Evolutionary conservation across 2,888 invertebrate species (phyloP), one percentile per base, ranked within the genome.

Genomic region (Leptopilina syphax): DNA sequence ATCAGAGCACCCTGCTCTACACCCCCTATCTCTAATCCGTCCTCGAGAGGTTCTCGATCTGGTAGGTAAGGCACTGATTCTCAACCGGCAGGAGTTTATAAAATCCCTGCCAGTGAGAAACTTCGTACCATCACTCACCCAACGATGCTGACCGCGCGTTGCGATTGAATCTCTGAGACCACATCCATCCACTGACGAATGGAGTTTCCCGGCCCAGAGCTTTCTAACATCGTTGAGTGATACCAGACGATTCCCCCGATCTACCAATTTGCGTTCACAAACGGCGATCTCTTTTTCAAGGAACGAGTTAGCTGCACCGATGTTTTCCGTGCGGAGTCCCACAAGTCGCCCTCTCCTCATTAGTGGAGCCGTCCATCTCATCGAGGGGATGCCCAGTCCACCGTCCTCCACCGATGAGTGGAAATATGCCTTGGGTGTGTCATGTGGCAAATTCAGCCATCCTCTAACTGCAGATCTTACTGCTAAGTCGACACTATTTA

Each of bases 11-110:
- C 89, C 89, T 0, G 87, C 89, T 65, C 90, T 85, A 79, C 90
- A 90, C 44, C 12, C 3, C 0, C 82, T 47, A 18, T 82, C 77
- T 8, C 76, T 44, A 12, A 80, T 18, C 2, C 85, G 68, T 0
- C 89, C 89, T 63, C 88, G 78, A 1, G 86, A 79, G 0, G 83
- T 86, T 34, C 89, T 78, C 0, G 88, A 82, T 27, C 83, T 80
- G 3, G 88, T 86, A 0, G 90, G 89, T 0, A 91, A 81, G 27
- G 87, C 83, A 78, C 90, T 89, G 0, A 90, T 88, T n/a, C 88
- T 84, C 8, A 86, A 83, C 12, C 87, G 73, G 13, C 44, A 24
- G 13, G 66, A n/a, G 27, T 80, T 80, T 0, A 84, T 5, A 50
- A 65, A 84, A 44, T 85, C 83, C 13, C 68, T 78, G 0, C 82